phyloP scores from a whole-genome alignment of 2,113 vertebrate genomes.

The Charadrius vociferus region DNA sequence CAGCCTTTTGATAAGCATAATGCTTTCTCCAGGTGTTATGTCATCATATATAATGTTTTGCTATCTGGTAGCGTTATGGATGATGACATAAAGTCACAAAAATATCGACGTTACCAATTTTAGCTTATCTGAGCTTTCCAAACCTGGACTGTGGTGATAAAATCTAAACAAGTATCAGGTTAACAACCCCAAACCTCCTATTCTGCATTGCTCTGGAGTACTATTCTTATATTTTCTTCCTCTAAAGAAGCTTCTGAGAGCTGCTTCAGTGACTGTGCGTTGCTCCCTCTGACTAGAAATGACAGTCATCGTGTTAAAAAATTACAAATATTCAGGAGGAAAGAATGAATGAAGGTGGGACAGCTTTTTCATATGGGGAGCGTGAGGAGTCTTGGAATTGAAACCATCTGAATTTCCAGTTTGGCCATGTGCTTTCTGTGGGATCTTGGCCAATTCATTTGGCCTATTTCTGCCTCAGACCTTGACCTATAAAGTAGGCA shows the following conservation, averaged over 20 bases:
- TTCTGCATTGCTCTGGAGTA: slow-evolving; percentile 15
- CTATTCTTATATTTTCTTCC: background rate
- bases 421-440: background rate
- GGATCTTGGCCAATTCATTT: background rate
- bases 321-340: background rate
- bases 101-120: slow-evolving; percentile 35
- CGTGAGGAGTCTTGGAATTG: background rate
- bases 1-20: slow-evolving; percentile 50
- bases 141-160: slow-evolving; percentile 1
- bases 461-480: background rate
- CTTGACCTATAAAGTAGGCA: background rate
- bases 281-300: background rate
- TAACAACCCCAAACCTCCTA: background rate
- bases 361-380: background rate
- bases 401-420: background rate
- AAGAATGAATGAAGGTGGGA: background rate
- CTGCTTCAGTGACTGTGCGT: background rate
- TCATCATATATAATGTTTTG: slow-evolving; percentile 41
- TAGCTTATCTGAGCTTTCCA: slow-evolving; percentile 48
- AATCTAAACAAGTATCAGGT: slow-evolving; percentile 14
- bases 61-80: slow-evolving; percentile 1
- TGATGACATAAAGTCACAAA: slow-evolving; percentile 64
- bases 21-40: slow-evolving; percentile 60
- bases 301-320: background rate
- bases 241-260: background rate